Base-by-base conservation (phyloP, 30 jellyfish, hydroid and myxozoan species). In the Aurelia aurita region DNA sequence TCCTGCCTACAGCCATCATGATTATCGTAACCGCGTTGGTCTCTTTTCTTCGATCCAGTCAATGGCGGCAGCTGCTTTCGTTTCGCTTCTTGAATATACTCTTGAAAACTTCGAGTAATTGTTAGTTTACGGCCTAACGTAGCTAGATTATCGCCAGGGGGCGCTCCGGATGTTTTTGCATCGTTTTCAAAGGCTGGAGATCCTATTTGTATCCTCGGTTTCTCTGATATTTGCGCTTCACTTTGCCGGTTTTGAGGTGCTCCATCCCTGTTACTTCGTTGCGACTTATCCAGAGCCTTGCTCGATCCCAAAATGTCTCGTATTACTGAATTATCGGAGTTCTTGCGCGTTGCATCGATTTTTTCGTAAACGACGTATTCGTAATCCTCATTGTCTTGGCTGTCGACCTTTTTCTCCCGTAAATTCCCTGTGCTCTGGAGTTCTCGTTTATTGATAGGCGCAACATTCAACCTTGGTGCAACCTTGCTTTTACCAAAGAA, bases 61-160 rank as follows among this genome's bases (percentile, higher is more conserved):
- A 59, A 27, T 8, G 93, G 81, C 6, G 87, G 93, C 93, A 83
- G 93, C 61, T 83, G 93, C 72, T 83, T 74, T 62, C 77, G 66
- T 26, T 63, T 83, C 73, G 86, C 93, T 58, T 83, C 81, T 34
- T 57, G 69, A 14, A 83, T 23, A 31, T 83, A 83, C 20, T 83
- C 77, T 4, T 83, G 86, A 29, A 83, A 61, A 58, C 93, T 83
- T 47, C 76, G 55, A 46, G 80, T 69, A 2, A 83, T 31, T 14
- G 34, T 49, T 10, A 83, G 22, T 22, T 51, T 39, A 8, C 87
- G 86, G 44, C 93, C 93, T 11, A 83, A 72, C 8, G 87, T 3
- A 3, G 63, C 81, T 4, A 83, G 74, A 44, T 20, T 45, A 19
- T 70, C 29, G 9, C 19, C n/a, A 12, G 70, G 20, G 34, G 74